phyloP scores from a whole-genome alignment of 64 coral and sea anemone species.

The Montipora foliosa region DNA sequence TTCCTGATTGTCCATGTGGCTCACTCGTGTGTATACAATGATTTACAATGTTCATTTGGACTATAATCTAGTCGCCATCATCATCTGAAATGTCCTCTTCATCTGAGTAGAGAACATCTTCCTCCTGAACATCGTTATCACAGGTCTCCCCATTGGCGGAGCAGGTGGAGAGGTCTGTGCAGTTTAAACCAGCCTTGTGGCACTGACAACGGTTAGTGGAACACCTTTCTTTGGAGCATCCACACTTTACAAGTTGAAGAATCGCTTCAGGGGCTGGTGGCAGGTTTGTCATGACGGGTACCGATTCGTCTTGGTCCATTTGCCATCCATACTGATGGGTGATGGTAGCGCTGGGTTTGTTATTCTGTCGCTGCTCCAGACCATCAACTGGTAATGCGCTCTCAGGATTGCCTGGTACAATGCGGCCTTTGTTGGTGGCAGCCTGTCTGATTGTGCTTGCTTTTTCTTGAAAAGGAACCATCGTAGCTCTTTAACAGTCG shows the following conservation, averaged over 20 bases:
- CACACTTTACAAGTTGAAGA: too few species aligned
- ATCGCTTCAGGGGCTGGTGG: too few species aligned
- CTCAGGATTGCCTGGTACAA: background rate
- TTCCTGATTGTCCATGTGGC: background rate
- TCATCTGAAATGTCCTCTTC: background rate
- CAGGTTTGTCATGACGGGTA: background rate
- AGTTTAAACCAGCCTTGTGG: background rate
- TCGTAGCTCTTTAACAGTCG: too few species aligned
- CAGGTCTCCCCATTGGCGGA: background rate
- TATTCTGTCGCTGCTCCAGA: background rate
- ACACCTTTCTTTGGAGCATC: background rate
- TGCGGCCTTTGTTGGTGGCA: too few species aligned
- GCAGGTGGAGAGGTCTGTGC: conserved; percentile 22
- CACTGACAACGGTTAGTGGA: background rate
- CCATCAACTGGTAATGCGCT: background rate
- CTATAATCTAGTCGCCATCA: background rate
- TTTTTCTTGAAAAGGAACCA: too few species aligned
- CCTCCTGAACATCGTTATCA: background rate
- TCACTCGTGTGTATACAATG: background rate
- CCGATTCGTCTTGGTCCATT: conserved; percentile 8
- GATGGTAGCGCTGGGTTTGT: background rate
- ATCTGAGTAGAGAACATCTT: background rate
- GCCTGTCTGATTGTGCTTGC: too few species aligned
- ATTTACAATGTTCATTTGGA: too few species aligned
- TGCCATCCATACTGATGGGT: conserved; percentile 13